A percentile compares a stretch with the other conserved stretches of the same genome.
Conservation (phyloP, 2,888 invertebrate genomes). For the Globia sparganii region DNA sequence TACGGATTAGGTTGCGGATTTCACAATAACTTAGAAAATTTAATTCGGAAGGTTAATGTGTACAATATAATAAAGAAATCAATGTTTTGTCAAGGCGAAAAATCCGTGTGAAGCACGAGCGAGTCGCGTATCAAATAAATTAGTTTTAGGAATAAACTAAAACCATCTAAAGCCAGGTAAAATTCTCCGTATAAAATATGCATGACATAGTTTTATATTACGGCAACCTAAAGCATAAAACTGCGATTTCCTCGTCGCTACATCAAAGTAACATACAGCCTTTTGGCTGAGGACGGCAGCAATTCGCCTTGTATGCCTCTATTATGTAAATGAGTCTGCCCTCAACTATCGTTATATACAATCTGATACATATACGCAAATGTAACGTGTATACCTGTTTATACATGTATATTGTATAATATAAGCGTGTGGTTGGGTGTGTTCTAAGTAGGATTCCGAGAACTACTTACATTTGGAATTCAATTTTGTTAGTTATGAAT, state of each 20-base stretch:
- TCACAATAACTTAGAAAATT: not conserved
- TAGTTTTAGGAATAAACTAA: conserved; percentile 1
- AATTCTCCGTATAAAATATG: conserved; percentile 37
- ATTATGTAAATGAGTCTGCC: conserved; percentile 60
- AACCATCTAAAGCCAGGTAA: conserved; percentile 17
- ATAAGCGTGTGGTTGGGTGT: not conserved
- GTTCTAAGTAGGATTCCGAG: conserved; percentile 22
- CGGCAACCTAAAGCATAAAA: conserved; percentile 36
- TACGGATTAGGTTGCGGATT: not conserved
- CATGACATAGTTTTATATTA: conserved; percentile 41
- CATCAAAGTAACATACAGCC: conserved; percentile 50
- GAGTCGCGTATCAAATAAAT: not conserved
- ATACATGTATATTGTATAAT: not conserved
- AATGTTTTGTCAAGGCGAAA: not conserved
- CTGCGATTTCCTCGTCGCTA: conserved; percentile 39
- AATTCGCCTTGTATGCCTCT: conserved; percentile 52
- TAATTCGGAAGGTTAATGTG: not conserved
- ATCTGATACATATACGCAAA: conserved; percentile 46
- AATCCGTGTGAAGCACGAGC: not conserved
- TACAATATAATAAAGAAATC: not conserved
- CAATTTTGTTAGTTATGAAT: conserved; percentile 49
- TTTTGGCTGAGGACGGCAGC: conserved; percentile 45
- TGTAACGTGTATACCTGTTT: conserved; percentile 37
- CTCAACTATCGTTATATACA: conserved; percentile 51
- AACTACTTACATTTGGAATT: conserved; percentile 52